Percentiles rank a stretch among this genome's conserved stretches.
Conservation (phyloP, 92 coral and sea anemone species). For the Zoanthus gigantus region DNA sequence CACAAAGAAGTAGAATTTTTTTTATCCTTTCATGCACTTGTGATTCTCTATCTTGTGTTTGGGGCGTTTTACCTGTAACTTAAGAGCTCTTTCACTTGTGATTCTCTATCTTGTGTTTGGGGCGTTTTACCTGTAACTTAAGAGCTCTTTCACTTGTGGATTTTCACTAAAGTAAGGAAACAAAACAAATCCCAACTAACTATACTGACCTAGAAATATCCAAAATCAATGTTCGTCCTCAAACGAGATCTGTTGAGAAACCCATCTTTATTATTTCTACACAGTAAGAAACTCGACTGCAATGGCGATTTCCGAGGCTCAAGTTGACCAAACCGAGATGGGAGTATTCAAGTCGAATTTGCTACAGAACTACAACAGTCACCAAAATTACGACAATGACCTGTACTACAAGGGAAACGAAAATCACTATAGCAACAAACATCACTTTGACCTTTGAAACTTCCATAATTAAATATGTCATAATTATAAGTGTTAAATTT, state of each 20-base stretch:
- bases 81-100: no score
- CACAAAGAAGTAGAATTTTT: no score
- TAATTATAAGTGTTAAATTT: not conserved
- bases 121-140: no score
- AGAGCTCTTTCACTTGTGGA: no score
- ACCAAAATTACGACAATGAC: not conserved
- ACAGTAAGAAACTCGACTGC: constrained; percentile 32
- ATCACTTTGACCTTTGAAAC: not conserved
- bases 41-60: no score
- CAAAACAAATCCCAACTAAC: no score
- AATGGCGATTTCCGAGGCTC: not conserved
- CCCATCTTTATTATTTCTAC: not conserved
- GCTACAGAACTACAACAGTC: not conserved
- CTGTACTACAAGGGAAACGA: not conserved
- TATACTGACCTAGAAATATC: not conserved
- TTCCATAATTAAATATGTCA: not conserved
- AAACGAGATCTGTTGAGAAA: not conserved
- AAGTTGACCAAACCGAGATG: not conserved
- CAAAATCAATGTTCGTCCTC: not conserved
- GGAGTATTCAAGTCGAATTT: constrained; percentile 9
- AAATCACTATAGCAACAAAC: not conserved
- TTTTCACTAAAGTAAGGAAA: no score
- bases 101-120: no score
- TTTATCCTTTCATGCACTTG: no score
- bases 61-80: no score